These are phyloP conservation scores for Drosophila aff. DNA, from an alignment of 1,140 invertebrate species.

Conservation along the genomic window DNA sequence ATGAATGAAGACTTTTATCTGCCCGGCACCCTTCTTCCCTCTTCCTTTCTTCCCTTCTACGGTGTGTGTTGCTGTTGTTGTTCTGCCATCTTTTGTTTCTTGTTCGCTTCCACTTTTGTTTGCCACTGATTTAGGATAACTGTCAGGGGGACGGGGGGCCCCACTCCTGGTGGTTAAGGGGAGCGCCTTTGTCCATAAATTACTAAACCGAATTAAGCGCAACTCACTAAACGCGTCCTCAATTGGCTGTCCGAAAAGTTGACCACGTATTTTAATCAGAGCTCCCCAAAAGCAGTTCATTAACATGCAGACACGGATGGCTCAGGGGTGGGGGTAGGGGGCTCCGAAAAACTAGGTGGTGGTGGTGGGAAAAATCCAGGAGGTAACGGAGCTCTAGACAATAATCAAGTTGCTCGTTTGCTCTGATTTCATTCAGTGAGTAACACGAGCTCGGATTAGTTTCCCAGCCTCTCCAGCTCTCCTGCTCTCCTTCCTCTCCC, in stretches of 20 bases:
- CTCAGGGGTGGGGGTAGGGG: neutral
- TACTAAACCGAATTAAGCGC: slow-evolving; percentile 81
- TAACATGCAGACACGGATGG: slow-evolving; percentile 65
- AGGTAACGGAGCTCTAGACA: slow-evolving; percentile 49
- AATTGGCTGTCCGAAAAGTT: slow-evolving; percentile 80
- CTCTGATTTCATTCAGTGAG: slow-evolving; percentile 73
- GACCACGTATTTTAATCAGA: slow-evolving; percentile 82
- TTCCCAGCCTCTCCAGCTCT: slow-evolving; percentile 27
- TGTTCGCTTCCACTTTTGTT: slow-evolving; percentile 44
- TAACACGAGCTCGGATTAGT: slow-evolving; percentile 78
- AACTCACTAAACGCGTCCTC: slow-evolving; percentile 78
- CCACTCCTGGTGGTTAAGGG: slow-evolving; percentile 36
- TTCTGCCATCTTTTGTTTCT: slow-evolving; percentile 48
- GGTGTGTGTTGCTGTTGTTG: slow-evolving; percentile 27
- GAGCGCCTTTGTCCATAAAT: slow-evolving; percentile 68
- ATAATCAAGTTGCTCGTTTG: slow-evolving; percentile 73
- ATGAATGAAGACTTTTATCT: slow-evolving; percentile 83
- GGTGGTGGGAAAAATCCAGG: slow-evolving; percentile 7
- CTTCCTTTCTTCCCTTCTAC: neutral
- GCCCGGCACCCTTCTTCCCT: slow-evolving; percentile 42
- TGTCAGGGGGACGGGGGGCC: slow-evolving; percentile 1
- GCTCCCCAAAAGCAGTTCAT: slow-evolving; percentile 49
- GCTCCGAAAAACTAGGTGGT: slow-evolving; percentile 1
- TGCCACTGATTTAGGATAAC: slow-evolving; percentile 53
- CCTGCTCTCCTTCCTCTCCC: too few relatives aligned